These are phyloP conservation scores for Cetonia aurata DNA, from an alignment of 2,888 invertebrate species.

Conservation along the genomic window DNA sequence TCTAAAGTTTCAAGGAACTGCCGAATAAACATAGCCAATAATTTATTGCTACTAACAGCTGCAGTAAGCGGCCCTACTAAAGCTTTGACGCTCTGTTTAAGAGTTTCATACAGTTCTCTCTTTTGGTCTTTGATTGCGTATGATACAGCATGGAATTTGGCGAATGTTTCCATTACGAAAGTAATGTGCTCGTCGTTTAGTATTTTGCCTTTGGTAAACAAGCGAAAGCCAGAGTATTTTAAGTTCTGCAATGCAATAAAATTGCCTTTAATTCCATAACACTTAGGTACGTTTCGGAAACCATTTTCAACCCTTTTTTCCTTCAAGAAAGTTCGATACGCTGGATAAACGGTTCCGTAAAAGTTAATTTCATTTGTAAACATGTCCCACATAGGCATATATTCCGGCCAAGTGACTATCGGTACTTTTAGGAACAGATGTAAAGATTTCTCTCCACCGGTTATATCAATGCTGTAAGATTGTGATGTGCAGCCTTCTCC, in stretches of 20 bases:
- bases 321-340: slow-evolving; percentile 23
- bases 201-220: slow-evolving; percentile 60
- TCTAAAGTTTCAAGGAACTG: slow-evolving; percentile 16
- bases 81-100: slow-evolving; percentile 41
- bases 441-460: slow-evolving; percentile 11
- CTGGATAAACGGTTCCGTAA: slow-evolving; percentile 17
- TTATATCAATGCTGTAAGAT: slow-evolving; percentile 21
- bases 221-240: slow-evolving; percentile 57
- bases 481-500: slow-evolving; percentile 42
- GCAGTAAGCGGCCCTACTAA: neutral
- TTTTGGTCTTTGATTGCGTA: slow-evolving; percentile 72
- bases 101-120: slow-evolving; percentile 66
- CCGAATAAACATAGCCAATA: neutral
- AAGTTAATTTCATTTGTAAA: slow-evolving; percentile 29
- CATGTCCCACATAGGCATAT: slow-evolving; percentile 1
- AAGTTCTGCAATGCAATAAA: slow-evolving; percentile 64
- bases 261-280: slow-evolving; percentile 54
- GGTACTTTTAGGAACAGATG: slow-evolving; percentile 37
- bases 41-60: slow-evolving; percentile 4
- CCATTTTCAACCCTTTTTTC: slow-evolving; percentile 23
- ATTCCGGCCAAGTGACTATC: neutral
- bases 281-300: slow-evolving; percentile 38
- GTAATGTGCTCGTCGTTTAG: slow-evolving; percentile 64
- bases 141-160: slow-evolving; percentile 72
- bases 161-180: slow-evolving; percentile 60